Base-by-base conservation (phyloP, 1,140 invertebrate genomes). In the Popillia japonica region DNA sequence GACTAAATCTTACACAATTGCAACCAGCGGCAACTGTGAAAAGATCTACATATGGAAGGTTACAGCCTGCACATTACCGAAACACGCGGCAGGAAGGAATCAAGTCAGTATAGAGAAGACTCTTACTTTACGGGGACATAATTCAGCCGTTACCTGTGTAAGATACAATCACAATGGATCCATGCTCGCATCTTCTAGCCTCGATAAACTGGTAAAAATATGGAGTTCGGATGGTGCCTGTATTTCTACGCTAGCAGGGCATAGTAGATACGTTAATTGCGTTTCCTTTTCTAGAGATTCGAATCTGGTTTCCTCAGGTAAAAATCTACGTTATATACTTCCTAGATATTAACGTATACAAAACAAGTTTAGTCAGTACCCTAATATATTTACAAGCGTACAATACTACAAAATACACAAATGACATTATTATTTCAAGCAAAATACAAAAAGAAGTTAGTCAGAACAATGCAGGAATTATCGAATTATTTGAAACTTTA, bases 11-110 rank as follows among this genome's bases (percentile, higher is more conserved):
- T 93, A 92, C 83, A 87, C 90, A 59, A 81, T 94, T 78, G 92
- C 92, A 10, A 91, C 91, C 3, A 89, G 92, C 82, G 94, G 94
- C 3, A 93, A 93, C 81, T 94, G 94, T 85, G 90, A 93, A 83
- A 84, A 89, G n/a, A 89, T 95, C 0, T 93, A 93, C 85, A 82
- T 95, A 9, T 96, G 94, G 94, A 89, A 90, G 59, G 88, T 95
- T 3, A 88, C 83, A 11, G 83, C 87, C 11, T 85, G 77, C 83
- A 81, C 81, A 27, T 76, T 79, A 55, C 77, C 81, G 23, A 86
- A 85, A 83, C 83, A 20, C 82, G 83, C 78, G 76, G 72, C 11
- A 61, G 68, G 7, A 74, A 55, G 8, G 81, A 84, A 48, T 64
- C n/a, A 75, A 82, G 40, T 81, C 85, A 6, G 42, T 78, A 80